Conservation (phyloP, 2,113 vertebrate genomes). For the Nesogale talazaci region DNA sequence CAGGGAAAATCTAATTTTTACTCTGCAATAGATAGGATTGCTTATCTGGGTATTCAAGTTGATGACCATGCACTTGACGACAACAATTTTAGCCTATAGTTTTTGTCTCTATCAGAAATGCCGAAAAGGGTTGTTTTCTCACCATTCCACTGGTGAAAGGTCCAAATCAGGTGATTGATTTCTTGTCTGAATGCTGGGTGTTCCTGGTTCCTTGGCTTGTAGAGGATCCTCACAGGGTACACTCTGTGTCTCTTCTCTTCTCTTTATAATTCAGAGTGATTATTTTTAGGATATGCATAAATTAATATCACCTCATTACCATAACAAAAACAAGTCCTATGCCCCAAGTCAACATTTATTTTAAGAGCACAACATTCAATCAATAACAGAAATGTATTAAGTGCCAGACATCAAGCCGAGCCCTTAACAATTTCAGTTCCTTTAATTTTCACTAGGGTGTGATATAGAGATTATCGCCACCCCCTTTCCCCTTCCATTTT, state of each 20-base stretch:
- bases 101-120: background rate
- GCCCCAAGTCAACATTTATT: background rate
- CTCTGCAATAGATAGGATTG: background rate
- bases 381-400: background rate
- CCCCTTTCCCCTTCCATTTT: background rate
- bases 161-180: background rate
- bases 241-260: background rate
- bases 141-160: background rate
- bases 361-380: background rate
- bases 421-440: background rate
- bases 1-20: background rate
- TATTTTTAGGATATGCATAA: background rate
- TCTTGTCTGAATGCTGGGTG: background rate
- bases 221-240: background rate
- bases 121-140: background rate
- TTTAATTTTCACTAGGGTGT: constrained; percentile 16
- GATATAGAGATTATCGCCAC: background rate
- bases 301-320: background rate
- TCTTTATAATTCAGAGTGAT: background rate
- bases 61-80: background rate
- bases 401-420: background rate
- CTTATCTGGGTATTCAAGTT: too few species aligned
- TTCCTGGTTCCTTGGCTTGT: background rate
- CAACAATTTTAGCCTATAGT: background rate
- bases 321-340: background rate